Base-by-base conservation (phyloP, 2,888 invertebrate genomes). In the Allygus modestus region DNA sequence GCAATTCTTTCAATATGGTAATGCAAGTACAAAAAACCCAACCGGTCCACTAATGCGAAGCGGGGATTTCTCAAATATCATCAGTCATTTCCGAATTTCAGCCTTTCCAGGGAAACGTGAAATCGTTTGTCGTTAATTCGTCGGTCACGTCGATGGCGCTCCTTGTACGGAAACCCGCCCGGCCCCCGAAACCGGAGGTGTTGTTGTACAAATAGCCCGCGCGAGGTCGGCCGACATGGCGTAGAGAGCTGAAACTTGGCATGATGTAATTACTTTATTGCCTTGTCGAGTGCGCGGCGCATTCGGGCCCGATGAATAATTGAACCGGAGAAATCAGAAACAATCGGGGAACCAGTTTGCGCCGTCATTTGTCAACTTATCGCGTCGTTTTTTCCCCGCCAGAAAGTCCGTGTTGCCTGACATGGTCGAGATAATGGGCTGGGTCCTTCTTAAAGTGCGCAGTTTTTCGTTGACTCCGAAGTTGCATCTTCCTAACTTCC, bases 281-380 rank as follows among this genome's bases (percentile, higher is more conserved):
- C 75, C 28, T 28, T 77, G 28, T 46, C 46, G 20, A 26, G 31
- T 26, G 12, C 20, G n/a, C 33, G 1, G n/a, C 46, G 26, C 71
- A 83, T 46, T 83, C 41, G 73, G 83, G 37, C 26, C 37, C 83
- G 41, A 83, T 83, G 83, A 83, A 83, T 83, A 83, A 83, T 83
- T 83, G 83, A 83, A 46, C 83, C 46, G 54, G 73, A 54, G 83
- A 83, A 83, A 83, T 83, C 83, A 43, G 33, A 51, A 73, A 83
- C 73, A 83, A 71, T 73, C 73, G 73, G 7, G 23, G 26, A 73
- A 83, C 79, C 33, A 28, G 77, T 51, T 43, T n/a, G 54, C 17
- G 79, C 54, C 7, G 58, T 79, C 79, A 79, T 79, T 79, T 79
- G 79, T 79, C 79, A 54, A 79, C 79, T 79, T 79, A 79, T 58